Base-by-base conservation (phyloP, 2,888 invertebrate genomes). In the Cacoxenus indagator region DNA sequence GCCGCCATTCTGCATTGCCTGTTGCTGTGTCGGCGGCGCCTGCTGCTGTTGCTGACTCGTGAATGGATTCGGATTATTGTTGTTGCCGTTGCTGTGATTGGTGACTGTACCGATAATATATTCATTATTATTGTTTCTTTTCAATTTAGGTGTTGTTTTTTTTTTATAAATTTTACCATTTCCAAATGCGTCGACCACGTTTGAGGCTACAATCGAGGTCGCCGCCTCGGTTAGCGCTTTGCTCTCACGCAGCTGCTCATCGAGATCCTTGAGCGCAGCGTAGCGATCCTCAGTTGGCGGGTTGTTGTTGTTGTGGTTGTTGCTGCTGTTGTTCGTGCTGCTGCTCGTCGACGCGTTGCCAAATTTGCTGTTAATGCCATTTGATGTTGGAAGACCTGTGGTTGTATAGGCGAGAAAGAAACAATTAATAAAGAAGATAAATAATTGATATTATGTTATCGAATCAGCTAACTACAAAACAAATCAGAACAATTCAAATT, bases 211-310 rank as follows among this genome's bases (percentile, higher is more conserved):
- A 70, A 76, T 59, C 37, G 82, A 70, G 54, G 78, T 76, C 9
- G 78, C 82, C 9, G 81, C 75, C 48, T 85, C 84, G 68, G 77
- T 77, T 8, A 79, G 84, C 69, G 86, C 86, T 83, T 88, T 88
- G 70, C 85, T 84, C 67, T 88, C 89, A 81, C 93, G 91, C 79
- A 93, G 88, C 81, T 92, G 93, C 85, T 92, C 90, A 87, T 98
- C 97, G 83, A 98, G 91, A 89, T 97, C 97, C 88, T 97, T 96
- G 70, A 98, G 91, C 64, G 98, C 97, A 75, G 98, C 97, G 89
- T 98, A 98, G 77, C 96, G 93, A 89, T 98, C 98, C 90, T 94
- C 95, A 84, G 92, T 86, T 75, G 87, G 88, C 67, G 86, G 71
- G 64, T 72, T 75, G 73, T 78, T 77, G 75, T 72, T 74, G 70